Base-by-base conservation (phyloP, 1,140 invertebrate genomes). In the Lepeophtheirus salmonis region DNA sequence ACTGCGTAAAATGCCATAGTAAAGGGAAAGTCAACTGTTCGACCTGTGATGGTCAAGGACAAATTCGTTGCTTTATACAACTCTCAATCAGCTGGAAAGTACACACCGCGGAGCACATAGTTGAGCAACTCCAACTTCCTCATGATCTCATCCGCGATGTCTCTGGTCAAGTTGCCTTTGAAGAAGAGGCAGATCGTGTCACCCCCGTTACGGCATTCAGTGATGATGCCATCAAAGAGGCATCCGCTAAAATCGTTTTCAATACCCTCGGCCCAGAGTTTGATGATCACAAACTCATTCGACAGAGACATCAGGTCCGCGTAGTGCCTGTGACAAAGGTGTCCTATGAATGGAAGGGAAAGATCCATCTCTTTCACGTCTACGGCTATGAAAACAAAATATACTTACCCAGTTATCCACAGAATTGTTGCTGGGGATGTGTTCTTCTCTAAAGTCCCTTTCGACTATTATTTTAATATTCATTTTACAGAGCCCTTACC, bases 341-440 rank as follows among this genome's bases (percentile, higher is more conserved):
- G 10, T 63, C 66, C 22, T 77, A 76, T 66, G 65, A 67, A 24
- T 77, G 72, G 70, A 73, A 76, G 61, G 63, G 69, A 18, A 64
- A 68, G 51, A 60, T 68, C 18, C 69, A 70, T 1, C 65, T 68
- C 13, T 78, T 74, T 65, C 74, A 69, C 66, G 70, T 78, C 6
- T 78, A 75, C 67, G 77, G 77, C 17, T 68, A 71, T 48, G 75
- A 78, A 62, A 70, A 73, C 57, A 71, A 69, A 63, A 73, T 76
- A 2, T 67, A 73, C 64, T 70, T 73, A 3, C 73, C 75, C 6
- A 72, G 77, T 63, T 78, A 78, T 64, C 77, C 77, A 17, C 74
- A 77, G 63, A 74, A 69, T 23, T 77, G 74, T 66, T 77, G 73
- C 63, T 78, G 76, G 64, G 75, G 76, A 2, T 78, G 76, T 65